phyloP scores from a whole-genome alignment of 37 sponge, comb jelly and placozoan species.

The Mnemiopsis leidyi region DNA sequence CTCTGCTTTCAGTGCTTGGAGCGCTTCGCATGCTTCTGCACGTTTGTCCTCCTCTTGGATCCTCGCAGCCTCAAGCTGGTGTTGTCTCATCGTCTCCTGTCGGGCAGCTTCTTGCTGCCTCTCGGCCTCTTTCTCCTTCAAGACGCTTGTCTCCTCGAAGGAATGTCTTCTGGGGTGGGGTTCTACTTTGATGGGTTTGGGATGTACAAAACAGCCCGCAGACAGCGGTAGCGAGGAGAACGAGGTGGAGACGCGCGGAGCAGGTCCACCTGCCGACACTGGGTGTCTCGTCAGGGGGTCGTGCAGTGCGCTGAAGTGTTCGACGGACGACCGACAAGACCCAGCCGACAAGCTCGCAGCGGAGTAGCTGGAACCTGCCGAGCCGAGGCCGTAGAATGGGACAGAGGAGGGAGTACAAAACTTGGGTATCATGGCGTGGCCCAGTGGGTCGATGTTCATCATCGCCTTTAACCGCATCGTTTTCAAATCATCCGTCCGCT shows the following conservation, averaged over 20 bases:
- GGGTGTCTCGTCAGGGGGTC: conserved; percentile 13
- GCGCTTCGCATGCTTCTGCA: conserved; percentile 4
- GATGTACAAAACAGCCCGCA: not conserved
- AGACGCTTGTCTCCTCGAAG: not conserved
- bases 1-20: conserved; percentile 13
- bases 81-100: not conserved
- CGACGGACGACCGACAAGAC: not conserved
- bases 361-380: not conserved
- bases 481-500: not conserved
- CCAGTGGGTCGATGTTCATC: conserved; percentile 31
- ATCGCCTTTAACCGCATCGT: conserved; percentile 9
- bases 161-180: not conserved
- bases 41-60: not conserved
- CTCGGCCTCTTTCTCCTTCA: not conserved
- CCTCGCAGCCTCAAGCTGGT: not conserved
- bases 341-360: not conserved
- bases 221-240: not conserved
- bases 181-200: conserved; percentile 44
- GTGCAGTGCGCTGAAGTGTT: not conserved
- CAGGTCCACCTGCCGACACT: not conserved
- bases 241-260: not conserved
- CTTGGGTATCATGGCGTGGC: not conserved
- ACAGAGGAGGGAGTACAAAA: not conserved
- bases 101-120: not conserved
- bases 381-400: conserved; percentile 12